These are phyloP conservation scores for Xiphophorus maculatus DNA, from an alignment of 2,113 vertebrate species.

Conservation along the genomic window DNA sequence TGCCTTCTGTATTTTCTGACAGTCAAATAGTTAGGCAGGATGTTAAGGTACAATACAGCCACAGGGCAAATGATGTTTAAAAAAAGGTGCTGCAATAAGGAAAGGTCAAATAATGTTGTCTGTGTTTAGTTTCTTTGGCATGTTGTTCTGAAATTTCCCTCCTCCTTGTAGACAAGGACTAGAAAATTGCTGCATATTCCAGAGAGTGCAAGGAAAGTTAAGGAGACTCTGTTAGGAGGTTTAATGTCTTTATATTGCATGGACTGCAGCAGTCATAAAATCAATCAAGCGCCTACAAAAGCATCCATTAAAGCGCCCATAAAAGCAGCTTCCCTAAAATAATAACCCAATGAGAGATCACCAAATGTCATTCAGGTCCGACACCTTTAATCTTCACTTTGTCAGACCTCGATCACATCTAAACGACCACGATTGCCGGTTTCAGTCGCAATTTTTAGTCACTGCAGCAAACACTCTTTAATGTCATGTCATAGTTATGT, in stretches of 20 bases:
- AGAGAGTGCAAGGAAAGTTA: slow-evolving; percentile 56
- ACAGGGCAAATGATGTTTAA: slow-evolving; percentile 39
- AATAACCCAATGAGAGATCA: slow-evolving; percentile 55
- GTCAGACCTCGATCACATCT: background rate
- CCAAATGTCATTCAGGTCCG: background rate
- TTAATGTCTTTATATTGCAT: slow-evolving; percentile 64
- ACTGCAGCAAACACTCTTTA: too few relatives aligned
- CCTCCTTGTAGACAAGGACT: slow-evolving; percentile 6
- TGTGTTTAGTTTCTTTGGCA: background rate
- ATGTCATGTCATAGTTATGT: background rate
- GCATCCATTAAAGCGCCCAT: slow-evolving; percentile 55
- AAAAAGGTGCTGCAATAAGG: slow-evolving; percentile 8
- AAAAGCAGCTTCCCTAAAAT: slow-evolving; percentile 57
- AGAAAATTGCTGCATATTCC: slow-evolving; percentile 16
- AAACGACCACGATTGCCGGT: rapidly evolving
- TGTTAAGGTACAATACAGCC: slow-evolving; percentile 40
- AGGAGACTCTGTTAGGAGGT: slow-evolving; percentile 45
- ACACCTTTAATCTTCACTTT: slow-evolving; percentile 1
- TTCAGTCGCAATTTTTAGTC: background rate
- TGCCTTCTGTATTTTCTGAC: slow-evolving; percentile 72
- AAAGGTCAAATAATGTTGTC: slow-evolving; percentile 38
- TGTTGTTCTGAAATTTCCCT: slow-evolving; percentile 22
- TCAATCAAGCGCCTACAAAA: slow-evolving; percentile 33
- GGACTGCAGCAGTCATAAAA: slow-evolving; percentile 59
- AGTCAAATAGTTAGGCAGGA: slow-evolving; percentile 44